Conservation (phyloP, 2,797 vertebrate genomes). For the Malacoraja senta region DNA sequence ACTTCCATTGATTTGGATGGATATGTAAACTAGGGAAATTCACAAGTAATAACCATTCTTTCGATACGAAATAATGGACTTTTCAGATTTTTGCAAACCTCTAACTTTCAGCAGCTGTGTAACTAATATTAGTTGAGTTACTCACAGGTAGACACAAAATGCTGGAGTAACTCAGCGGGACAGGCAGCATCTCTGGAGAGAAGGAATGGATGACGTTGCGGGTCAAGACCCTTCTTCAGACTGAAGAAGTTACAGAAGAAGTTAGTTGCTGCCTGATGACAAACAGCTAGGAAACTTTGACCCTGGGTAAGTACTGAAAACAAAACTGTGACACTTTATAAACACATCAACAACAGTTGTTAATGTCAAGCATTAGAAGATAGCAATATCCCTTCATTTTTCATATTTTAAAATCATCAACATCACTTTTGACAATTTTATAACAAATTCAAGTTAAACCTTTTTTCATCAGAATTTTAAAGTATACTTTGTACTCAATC, state of each 20-base stretch:
- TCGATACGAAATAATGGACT: background rate
- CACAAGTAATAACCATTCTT: background rate
- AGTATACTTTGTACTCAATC: too few relatives aligned
- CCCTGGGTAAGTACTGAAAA: background rate
- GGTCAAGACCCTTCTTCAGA: too few relatives aligned
- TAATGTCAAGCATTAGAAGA: background rate
- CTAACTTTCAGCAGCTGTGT: background rate
- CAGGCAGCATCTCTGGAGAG: too few relatives aligned
- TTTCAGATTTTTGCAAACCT: background rate
- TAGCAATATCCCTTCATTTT: background rate
- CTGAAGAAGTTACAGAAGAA: too few relatives aligned
- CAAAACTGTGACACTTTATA: background rate
- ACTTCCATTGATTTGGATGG: background rate
- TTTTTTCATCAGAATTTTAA: too few relatives aligned
- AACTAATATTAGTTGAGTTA: background rate
- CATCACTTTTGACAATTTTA: too few relatives aligned
- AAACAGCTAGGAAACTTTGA: background rate
- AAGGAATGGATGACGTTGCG: too few relatives aligned
- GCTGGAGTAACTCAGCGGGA: too few relatives aligned
- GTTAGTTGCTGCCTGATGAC: background rate
- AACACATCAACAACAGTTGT: constrained; percentile 10
- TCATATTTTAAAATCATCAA: background rate
- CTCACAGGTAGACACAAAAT: too few relatives aligned
- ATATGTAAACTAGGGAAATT: background rate
- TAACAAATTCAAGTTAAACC: too few relatives aligned